A percentile compares a stretch with the other conserved stretches of the same genome.
Evolutionary conservation across 2,113 vertebrate species (phyloP).

Genomic region (Saccopteryx bilineata): DNA sequence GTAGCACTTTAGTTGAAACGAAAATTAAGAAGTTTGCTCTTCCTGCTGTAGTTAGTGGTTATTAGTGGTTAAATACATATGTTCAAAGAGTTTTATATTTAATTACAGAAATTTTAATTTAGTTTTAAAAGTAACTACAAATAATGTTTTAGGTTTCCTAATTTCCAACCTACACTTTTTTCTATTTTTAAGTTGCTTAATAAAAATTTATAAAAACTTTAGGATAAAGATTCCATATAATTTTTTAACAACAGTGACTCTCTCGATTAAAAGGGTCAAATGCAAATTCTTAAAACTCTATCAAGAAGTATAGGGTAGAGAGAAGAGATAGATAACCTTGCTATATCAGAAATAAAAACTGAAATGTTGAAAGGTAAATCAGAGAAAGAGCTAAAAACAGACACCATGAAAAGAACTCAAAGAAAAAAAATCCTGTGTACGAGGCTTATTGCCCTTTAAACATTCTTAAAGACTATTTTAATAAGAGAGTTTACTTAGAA

Average conservation of each 20-base stretch:
- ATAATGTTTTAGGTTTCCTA: conserved; percentile 72
- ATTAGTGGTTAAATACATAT: background rate
- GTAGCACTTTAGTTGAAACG: conserved; percentile 38
- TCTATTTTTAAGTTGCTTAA: conserved; percentile 81
- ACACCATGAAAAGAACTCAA: background rate
- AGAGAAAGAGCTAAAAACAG: conserved; percentile 2
- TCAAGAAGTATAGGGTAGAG: conserved; percentile 13
- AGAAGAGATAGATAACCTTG: background rate
- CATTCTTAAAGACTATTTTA: conserved; percentile 61
- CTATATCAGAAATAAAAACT: conserved; percentile 37
- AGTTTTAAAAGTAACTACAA: conserved; percentile 74
- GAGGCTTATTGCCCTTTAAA: conserved; percentile 35
- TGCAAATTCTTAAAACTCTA: background rate
- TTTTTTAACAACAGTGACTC: background rate
- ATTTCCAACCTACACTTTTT: conserved; percentile 71
- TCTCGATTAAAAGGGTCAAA: conserved; percentile 47
- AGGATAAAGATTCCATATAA: conserved; percentile 55
- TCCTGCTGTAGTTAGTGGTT: background rate
- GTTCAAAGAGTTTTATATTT: conserved; percentile 64
- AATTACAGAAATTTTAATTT: conserved; percentile 72
- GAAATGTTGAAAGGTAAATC: conserved; percentile 60
- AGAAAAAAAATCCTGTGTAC: background rate
- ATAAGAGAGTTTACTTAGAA: conserved; percentile 7
- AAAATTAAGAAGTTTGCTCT: conserved; percentile 61
- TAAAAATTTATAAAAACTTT: conserved; percentile 74